phyloP scores from a whole-genome alignment of 2,113 vertebrate genomes.

The Syrmaticus mikado region DNA sequence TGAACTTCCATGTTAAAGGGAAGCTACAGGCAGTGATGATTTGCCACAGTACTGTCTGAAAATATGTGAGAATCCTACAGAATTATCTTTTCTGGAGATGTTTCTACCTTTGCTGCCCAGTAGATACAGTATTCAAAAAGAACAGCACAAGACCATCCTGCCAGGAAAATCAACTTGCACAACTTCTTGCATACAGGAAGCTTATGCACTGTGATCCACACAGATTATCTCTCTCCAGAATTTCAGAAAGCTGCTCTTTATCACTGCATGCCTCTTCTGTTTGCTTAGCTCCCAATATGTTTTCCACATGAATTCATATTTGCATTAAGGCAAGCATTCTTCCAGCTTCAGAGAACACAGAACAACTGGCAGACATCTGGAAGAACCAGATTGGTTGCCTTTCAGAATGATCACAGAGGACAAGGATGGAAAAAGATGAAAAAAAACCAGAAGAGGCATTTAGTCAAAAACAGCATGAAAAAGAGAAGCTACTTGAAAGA shows the following conservation, averaged over 20 bases:
- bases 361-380: not conserved
- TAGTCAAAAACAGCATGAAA: not conserved
- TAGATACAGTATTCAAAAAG: not conserved
- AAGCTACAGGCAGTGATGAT: not conserved
- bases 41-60: not conserved
- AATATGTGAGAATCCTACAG: not conserved
- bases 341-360: not conserved
- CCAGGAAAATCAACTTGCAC: not conserved
- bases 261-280: not conserved
- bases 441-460: not conserved
- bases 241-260: not conserved
- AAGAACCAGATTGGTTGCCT: accelerated
- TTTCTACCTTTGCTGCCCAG: not conserved
- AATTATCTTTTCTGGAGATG: not conserved
- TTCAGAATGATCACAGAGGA: not conserved
- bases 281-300: not conserved
- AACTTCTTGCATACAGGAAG: accelerated
- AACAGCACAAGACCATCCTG: not conserved
- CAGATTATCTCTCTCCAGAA: not conserved
- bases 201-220: not conserved
- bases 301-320: not conserved
- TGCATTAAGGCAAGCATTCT: not conserved
- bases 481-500: not conserved
- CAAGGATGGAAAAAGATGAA: not conserved
- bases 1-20: not conserved